phyloP scores from a whole-genome alignment of 2,113 vertebrate species.

The Cololabis saira region DNA sequence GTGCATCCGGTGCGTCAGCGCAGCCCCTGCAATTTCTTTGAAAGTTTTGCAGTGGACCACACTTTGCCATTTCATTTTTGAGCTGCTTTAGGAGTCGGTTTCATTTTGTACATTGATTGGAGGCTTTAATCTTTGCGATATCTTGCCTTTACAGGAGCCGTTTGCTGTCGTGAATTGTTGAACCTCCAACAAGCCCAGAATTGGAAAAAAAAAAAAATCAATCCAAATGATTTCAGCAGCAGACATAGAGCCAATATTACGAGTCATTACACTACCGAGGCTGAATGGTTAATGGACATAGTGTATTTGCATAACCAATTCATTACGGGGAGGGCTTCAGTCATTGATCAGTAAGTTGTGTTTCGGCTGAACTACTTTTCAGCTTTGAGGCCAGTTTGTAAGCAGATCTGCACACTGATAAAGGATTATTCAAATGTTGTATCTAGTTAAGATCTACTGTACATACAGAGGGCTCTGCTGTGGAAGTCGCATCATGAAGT shows the following conservation, averaged over 20 bases:
- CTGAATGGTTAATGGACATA: slow-evolving; percentile 43
- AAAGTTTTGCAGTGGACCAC: not conserved
- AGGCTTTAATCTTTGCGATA: not conserved
- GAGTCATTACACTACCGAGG: slow-evolving; percentile 25
- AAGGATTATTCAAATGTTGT: not conserved
- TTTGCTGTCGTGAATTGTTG: slow-evolving; percentile 13
- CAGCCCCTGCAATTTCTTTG: not conserved
- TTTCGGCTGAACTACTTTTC: slow-evolving; percentile 14
- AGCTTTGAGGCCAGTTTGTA: slow-evolving; percentile 10
- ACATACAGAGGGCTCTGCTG: slow-evolving; percentile 1
- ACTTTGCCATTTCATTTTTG: not conserved
- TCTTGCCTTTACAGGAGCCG: not conserved
- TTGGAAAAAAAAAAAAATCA: slow-evolving; percentile 7
- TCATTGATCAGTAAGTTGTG: slow-evolving; percentile 2
- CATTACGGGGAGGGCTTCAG: slow-evolving; percentile 2
- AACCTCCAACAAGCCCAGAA: slow-evolving; percentile 9
- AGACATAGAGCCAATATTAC: slow-evolving; percentile 19
- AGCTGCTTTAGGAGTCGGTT: slow-evolving; percentile 5
- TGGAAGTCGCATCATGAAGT: slow-evolving; percentile 23
- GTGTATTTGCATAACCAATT: slow-evolving; percentile 26
- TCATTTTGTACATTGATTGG: slow-evolving; percentile 1
- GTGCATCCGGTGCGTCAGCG: no score
- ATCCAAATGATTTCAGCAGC: slow-evolving; percentile 19
- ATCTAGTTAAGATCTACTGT: not conserved
- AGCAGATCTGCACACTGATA: not conserved